phyloP scores from a whole-genome alignment of 2,113 vertebrate species.

The Phalacrocorax pelagicus region DNA sequence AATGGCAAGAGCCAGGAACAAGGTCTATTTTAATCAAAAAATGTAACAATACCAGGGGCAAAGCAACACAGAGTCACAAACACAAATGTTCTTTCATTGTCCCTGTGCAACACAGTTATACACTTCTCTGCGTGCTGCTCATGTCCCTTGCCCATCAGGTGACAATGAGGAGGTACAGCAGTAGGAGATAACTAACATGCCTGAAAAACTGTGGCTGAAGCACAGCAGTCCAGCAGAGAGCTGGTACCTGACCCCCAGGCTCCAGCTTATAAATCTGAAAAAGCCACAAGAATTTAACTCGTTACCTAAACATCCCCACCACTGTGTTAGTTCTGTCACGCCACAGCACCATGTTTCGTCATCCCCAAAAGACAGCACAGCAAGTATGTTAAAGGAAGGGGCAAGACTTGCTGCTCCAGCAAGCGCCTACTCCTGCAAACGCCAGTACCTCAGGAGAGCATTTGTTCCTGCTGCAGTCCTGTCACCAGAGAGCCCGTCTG shows the following conservation, averaged over 20 bases:
- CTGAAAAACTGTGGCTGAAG: not conserved
- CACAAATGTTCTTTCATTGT: not conserved
- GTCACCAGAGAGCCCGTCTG: not conserved
- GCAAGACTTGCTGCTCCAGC: not conserved
- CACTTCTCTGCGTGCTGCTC: not conserved
- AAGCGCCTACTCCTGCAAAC: not conserved
- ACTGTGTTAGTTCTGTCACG: not conserved
- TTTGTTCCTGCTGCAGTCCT: not conserved
- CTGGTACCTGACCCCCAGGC: not conserved
- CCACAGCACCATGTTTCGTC: not conserved
- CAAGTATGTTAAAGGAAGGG: not conserved
- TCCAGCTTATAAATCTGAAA: not conserved
- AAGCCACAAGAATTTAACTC: not conserved
- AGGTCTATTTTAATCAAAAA: not conserved
- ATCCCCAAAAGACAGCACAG: not conserved
- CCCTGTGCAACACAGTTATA: not conserved
- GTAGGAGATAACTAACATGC: not conserved
- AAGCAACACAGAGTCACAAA: not conserved
- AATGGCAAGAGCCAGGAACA: not conserved
- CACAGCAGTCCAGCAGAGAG: not conserved
- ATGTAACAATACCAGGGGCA: not conserved
- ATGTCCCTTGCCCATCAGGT: not conserved
- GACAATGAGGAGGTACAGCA: not conserved
- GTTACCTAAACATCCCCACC: not conserved
- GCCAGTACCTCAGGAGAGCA: not conserved